A percentile compares a stretch with the other conserved stretches of the same genome.
phyloP scores from a whole-genome alignment of 2,888 invertebrate species.

The Mycalesis mineus region DNA sequence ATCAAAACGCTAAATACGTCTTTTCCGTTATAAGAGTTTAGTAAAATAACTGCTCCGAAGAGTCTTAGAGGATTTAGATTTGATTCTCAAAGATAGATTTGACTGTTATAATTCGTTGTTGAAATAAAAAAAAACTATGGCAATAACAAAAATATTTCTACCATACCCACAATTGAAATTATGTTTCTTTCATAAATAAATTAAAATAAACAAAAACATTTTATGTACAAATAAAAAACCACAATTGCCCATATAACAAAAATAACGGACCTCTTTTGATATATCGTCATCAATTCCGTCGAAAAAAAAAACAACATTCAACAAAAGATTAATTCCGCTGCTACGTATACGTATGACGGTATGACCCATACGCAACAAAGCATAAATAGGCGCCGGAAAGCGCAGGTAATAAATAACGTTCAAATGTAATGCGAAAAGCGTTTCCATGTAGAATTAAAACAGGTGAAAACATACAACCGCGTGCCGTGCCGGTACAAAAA shows the following conservation, averaged over 20 bases:
- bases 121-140: too few species aligned
- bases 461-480: conserved; percentile 19
- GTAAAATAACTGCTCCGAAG: too few species aligned
- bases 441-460: conserved; percentile 25
- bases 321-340: conserved; percentile 10
- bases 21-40: too few species aligned
- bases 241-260: neutral
- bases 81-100: too few species aligned
- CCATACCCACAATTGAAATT: too few species aligned
- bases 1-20: too few species aligned
- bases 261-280: conserved; percentile 1
- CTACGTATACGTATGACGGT: neutral
- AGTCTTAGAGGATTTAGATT: too few species aligned
- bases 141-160: too few species aligned
- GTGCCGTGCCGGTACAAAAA: conserved; percentile 15
- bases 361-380: conserved; percentile 1
- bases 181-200: too few species aligned
- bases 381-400: neutral
- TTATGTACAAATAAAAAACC: conserved; percentile 3
- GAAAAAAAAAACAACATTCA: neutral
- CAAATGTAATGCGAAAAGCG: conserved; percentile 21
- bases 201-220: neutral
- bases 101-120: too few species aligned
- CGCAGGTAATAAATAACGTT: conserved; percentile 17
- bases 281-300: neutral